These are phyloP conservation scores for Periophthalmodon schlosseri DNA, from an alignment of 2,113 vertebrate genomes.

Conservation along the genomic window DNA sequence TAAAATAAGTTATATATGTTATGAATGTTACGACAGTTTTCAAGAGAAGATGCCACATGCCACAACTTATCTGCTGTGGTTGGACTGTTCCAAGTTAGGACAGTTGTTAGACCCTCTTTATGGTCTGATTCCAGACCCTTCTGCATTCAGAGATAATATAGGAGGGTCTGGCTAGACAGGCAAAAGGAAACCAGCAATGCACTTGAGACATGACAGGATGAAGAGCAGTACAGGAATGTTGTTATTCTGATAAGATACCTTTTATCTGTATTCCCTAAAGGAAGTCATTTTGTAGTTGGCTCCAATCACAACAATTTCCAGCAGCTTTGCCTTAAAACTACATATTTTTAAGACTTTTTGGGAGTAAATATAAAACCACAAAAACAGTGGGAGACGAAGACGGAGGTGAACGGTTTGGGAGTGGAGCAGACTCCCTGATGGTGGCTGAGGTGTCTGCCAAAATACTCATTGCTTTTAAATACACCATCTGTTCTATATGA, in stretches of 20 bases:
- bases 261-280: not conserved
- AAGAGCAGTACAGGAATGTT: not conserved
- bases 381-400: conserved; percentile 21
- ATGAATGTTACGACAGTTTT: too few relatives aligned
- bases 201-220: not conserved
- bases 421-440: conserved; percentile 27
- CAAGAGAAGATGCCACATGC: too few relatives aligned
- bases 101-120: too few relatives aligned
- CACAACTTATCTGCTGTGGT: too few relatives aligned
- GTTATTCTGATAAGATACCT: not conserved
- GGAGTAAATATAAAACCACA: conserved; percentile 5
- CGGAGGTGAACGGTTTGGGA: conserved; percentile 29
- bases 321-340: not conserved
- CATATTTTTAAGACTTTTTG: not conserved
- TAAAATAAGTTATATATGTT: too few relatives aligned
- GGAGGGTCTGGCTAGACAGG: too few relatives aligned
- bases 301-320: not conserved
- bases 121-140: too few relatives aligned
- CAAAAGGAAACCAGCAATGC: not conserved
- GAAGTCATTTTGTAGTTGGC: conserved; percentile 9
- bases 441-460: conserved; percentile 21
- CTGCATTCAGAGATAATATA: too few relatives aligned
- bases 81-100: too few relatives aligned
- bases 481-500: conserved; percentile 36
- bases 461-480: conserved; percentile 31